A percentile compares a stretch with the other conserved stretches of the same genome.
phyloP scores from a whole-genome alignment of 2,113 vertebrate species.

The Stictonetta naevosa region DNA sequence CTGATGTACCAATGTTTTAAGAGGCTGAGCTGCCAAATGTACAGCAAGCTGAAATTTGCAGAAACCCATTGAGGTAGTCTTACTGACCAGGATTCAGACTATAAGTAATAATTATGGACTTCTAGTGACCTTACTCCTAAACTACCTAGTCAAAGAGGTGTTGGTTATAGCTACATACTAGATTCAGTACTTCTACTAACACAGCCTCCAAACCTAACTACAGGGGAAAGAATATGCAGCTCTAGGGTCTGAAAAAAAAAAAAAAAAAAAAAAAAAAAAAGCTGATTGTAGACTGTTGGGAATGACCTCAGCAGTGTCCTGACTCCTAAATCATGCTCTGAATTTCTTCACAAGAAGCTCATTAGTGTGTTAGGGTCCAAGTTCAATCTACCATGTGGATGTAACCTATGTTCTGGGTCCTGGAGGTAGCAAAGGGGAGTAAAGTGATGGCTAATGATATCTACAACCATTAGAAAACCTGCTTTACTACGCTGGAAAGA shows the following conservation, averaged over 20 bases:
- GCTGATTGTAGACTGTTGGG: background rate
- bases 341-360: background rate
- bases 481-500: background rate
- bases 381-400: background rate
- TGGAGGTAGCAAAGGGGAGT: background rate
- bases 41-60: background rate
- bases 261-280: background rate
- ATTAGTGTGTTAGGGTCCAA: background rate
- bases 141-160: background rate
- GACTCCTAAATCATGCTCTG: background rate
- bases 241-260: background rate
- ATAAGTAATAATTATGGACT: background rate
- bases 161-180: background rate
- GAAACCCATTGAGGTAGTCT: background rate
- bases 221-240: background rate
- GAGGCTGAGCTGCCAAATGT: background rate
- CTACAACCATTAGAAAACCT: background rate
- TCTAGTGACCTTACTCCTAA: background rate
- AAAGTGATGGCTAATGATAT: background rate
- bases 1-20: background rate
- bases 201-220: background rate
- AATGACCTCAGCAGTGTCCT: background rate
- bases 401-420: background rate
- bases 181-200: background rate
- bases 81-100: too few relatives aligned